phyloP scores from a whole-genome alignment of 2,888 invertebrate species.

The Yponomeuta evonymella region DNA sequence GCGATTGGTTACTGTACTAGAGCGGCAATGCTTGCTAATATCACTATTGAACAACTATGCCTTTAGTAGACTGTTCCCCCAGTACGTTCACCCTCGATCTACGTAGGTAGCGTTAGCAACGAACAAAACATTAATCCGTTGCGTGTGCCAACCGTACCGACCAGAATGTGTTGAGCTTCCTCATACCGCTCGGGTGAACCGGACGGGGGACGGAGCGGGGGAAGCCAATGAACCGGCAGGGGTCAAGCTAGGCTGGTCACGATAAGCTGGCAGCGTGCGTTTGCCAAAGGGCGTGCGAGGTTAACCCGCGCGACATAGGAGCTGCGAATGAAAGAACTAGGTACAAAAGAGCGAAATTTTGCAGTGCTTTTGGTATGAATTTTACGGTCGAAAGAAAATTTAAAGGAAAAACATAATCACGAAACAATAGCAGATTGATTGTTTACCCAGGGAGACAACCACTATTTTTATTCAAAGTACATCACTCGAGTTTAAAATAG shows the following conservation, averaged over 20 bases:
- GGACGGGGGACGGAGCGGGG: conserved; percentile 26
- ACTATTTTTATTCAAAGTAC: too few relatives aligned
- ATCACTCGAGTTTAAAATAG: too few relatives aligned
- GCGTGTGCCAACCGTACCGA: conserved; percentile 38
- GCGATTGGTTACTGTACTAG: too few relatives aligned
- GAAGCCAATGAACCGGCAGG: conserved; percentile 35
- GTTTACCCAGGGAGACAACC: too few relatives aligned
- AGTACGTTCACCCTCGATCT: not conserved
- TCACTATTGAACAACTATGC: conserved; percentile 28
- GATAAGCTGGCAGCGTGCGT: conserved; percentile 39
- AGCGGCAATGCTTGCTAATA: too few relatives aligned
- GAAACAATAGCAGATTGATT: too few relatives aligned
- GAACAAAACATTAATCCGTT: conserved; percentile 58
- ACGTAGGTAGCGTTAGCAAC: conserved; percentile 34
- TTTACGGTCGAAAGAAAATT: too few relatives aligned
- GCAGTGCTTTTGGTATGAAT: conserved; percentile 31
- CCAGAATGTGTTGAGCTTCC: conserved; percentile 39
- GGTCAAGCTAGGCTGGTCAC: conserved; percentile 39
- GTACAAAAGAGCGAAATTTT: conserved; percentile 38
- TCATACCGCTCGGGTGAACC: conserved; percentile 32
- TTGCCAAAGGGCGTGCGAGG: conserved; percentile 53
- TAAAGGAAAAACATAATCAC: too few relatives aligned
- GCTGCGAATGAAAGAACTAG: conserved; percentile 16
- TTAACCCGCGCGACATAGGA: conserved; percentile 27
- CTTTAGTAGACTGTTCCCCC: not conserved